Evolutionary conservation across 1,140 invertebrate genomes (phyloP).

Genomic region (Stegodyphus dumicola): DNA sequence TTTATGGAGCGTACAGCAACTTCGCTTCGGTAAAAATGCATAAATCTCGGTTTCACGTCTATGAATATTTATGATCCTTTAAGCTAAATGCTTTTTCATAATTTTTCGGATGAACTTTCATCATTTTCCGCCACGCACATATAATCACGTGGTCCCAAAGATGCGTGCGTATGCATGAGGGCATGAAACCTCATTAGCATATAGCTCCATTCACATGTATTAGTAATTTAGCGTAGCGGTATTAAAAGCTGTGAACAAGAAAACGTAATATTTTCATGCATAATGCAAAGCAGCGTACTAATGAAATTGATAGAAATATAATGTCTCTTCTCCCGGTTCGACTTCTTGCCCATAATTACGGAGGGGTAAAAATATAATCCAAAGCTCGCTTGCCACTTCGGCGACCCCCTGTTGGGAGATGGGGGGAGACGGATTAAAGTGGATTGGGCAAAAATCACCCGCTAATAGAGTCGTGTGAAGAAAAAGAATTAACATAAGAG

Average conservation of each 20-base stretch:
- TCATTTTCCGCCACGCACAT: background rate
- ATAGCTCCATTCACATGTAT: conserved; percentile 23
- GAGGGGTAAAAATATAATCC: conserved; percentile 47
- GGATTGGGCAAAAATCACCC: conserved; percentile 56
- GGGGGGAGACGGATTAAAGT: conserved; percentile 43
- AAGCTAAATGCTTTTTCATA: conserved; percentile 59
- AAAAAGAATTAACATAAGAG: conserved; percentile 52
- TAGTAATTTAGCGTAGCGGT: conserved; percentile 57
- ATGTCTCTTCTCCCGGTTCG: conserved; percentile 21
- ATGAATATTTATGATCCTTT: conserved; percentile 60
- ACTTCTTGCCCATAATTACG: conserved; percentile 48
- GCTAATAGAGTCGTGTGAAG: conserved; percentile 42
- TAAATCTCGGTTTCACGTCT: conserved; percentile 58
- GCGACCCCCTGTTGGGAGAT: background rate
- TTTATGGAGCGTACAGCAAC: conserved; percentile 21
- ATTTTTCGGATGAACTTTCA: conserved; percentile 57
- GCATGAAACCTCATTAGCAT: conserved; percentile 46
- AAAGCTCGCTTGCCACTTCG: background rate
- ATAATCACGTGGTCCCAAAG: background rate
- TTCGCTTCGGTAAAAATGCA: conserved; percentile 47
- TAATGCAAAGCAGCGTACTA: conserved; percentile 36
- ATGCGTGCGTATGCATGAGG: conserved; percentile 3
- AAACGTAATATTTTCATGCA: conserved; percentile 57
- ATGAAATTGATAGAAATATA: conserved; percentile 61
- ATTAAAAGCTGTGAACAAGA: conserved; percentile 61